A percentile compares a stretch with the other conserved stretches of the same genome.
These are phyloP conservation scores for Brachynemurus nebulosus DNA, from an alignment of 2,888 invertebrate species.

Conservation along the genomic window DNA sequence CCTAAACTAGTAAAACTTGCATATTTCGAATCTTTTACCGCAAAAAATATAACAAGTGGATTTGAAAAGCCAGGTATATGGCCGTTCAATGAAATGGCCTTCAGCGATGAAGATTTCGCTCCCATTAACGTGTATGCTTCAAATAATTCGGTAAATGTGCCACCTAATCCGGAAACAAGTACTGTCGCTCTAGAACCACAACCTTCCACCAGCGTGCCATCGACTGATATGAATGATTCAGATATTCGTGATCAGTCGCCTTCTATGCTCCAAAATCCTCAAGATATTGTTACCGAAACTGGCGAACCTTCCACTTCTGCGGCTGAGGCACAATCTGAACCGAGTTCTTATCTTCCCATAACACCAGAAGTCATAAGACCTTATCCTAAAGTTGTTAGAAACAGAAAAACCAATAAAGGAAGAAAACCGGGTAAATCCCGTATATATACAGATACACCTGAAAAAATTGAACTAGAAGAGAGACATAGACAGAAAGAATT, in stretches of 20 bases:
- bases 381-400: neutral
- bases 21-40: constrained; percentile 12
- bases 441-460: neutral
- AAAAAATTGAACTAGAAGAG: neutral
- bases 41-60: constrained; percentile 14
- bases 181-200: neutral
- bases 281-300: neutral
- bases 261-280: neutral
- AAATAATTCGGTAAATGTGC: neutral
- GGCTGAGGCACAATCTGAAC: neutral
- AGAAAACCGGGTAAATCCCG: neutral
- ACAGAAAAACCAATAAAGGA: constrained; percentile 23
- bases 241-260: neutral
- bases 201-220: neutral
- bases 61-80: constrained; percentile 19
- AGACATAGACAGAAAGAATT: neutral
- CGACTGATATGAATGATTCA: neutral
- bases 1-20: constrained; percentile 13
- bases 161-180: neutral
- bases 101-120: constrained; percentile 16
- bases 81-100: constrained; percentile 17
- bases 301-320: neutral
- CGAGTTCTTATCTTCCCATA: neutral
- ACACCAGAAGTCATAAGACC: neutral
- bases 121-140: constrained; percentile 10